phyloP scores from a whole-genome alignment of 1,140 invertebrate species.

The Reticulitermes speratus region DNA sequence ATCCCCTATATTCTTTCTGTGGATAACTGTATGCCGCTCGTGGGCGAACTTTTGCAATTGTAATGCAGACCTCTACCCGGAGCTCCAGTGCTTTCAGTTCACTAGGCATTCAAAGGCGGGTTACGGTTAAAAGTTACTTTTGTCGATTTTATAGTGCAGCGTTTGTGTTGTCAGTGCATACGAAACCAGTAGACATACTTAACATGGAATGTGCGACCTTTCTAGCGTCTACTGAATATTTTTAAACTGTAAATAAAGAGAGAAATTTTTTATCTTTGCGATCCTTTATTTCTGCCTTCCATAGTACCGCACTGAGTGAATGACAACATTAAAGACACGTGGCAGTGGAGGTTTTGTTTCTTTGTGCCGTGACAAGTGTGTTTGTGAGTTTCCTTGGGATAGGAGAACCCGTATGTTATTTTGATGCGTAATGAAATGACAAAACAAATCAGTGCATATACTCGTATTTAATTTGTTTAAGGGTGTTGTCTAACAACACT shows the following conservation, averaged over 20 bases:
- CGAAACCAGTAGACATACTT: neutral
- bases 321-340: too few species aligned
- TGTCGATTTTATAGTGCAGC: neutral
- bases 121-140: neutral
- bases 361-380: too few species aligned
- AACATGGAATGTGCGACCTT: neutral
- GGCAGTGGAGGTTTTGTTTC: too few species aligned
- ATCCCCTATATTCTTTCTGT: neutral
- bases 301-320: too few species aligned
- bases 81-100: neutral
- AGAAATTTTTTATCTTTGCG: too few species aligned
- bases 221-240: neutral
- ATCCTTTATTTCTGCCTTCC: too few species aligned
- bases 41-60: neutral
- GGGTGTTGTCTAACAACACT: too few species aligned
- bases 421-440: too few species aligned
- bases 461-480: too few species aligned
- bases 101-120: conserved; percentile 1
- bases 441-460: too few species aligned
- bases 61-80: neutral
- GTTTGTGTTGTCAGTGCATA: neutral
- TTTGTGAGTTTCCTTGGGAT: too few species aligned
- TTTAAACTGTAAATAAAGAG: neutral
- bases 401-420: too few species aligned
- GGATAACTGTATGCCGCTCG: neutral